Evolutionary conservation across 2,113 vertebrate species (phyloP).

Genomic region (Sterrhoptilus dennistouni): DNA sequence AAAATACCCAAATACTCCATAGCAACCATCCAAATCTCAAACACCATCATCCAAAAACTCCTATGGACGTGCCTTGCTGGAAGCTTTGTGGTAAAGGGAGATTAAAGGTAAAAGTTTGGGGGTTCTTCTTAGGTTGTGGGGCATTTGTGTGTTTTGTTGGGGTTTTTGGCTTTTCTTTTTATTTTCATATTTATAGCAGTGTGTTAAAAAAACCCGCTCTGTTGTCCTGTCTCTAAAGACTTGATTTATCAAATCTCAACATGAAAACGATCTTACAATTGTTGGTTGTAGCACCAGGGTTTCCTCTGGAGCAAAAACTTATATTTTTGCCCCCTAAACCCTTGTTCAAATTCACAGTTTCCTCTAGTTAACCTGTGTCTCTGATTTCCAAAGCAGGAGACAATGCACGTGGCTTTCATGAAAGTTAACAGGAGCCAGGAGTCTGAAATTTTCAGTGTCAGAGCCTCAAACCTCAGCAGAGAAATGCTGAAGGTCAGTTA

Average conservation of each 20-base stretch:
- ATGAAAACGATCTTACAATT: not conserved
- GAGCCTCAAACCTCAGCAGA: not conserved
- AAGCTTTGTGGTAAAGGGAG: not conserved
- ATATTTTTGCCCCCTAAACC: not conserved
- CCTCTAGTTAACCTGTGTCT: not conserved
- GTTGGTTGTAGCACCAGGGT: not conserved
- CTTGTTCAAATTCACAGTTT: not conserved
- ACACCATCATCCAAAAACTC: not conserved
- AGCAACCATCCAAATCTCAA: not conserved
- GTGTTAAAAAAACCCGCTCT: not conserved
- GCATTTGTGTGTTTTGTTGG: not conserved
- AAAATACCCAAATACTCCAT: not conserved
- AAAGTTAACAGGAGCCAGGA: not conserved
- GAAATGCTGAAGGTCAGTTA: constrained; percentile 11
- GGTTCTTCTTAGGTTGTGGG: not conserved
- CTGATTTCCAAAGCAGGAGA: constrained; percentile 8
- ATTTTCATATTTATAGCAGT: not conserved
- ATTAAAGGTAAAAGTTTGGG: not conserved
- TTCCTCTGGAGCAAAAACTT: not conserved
- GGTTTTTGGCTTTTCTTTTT: not conserved
- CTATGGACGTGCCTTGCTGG: not conserved
- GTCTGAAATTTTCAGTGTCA: constrained; percentile 7
- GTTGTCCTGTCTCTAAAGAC: not conserved
- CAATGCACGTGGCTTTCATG: not conserved
- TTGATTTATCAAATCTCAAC: not conserved